phyloP scores from a whole-genome alignment of 2,797 vertebrate species.

The Danionella dracula region DNA sequence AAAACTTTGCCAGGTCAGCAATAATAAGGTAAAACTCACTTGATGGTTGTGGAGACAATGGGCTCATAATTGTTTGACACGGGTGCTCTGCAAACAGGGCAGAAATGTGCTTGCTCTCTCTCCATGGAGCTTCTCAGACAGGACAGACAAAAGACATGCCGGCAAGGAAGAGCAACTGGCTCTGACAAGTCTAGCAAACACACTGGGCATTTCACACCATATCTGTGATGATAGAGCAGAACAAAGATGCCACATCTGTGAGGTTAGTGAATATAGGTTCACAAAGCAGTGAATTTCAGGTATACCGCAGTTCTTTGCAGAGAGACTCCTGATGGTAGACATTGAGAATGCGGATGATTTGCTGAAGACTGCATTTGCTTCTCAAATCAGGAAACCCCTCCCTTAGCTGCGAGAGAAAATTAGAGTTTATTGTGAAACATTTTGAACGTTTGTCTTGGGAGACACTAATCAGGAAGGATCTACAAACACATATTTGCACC shows the following conservation, averaged over 20 bases:
- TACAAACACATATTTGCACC: too few relatives aligned
- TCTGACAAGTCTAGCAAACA: constrained; percentile 54
- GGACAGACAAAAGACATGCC: constrained; percentile 60
- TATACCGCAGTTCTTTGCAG: constrained; percentile 60
- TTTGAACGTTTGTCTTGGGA: too few relatives aligned
- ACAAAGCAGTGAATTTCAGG: neutral
- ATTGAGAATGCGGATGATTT: constrained; percentile 68
- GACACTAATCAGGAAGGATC: too few relatives aligned
- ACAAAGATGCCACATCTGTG: neutral
- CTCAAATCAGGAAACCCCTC: constrained; percentile 55
- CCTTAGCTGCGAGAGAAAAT: constrained; percentile 57
- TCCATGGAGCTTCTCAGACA: constrained; percentile 50
- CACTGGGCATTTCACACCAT: constrained; percentile 58
- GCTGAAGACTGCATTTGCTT: constrained; percentile 46
- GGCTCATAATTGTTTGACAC: constrained; percentile 47
- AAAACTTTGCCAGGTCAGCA: neutral
- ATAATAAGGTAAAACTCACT: constrained; percentile 49
- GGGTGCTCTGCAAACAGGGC: constrained; percentile 56
- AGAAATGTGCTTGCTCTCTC: neutral
- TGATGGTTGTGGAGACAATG: constrained; percentile 37
- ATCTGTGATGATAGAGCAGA: constrained; percentile 47
- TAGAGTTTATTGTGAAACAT: too few relatives aligned
- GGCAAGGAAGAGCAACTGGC: constrained; percentile 61
- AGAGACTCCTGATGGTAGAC: constrained; percentile 57
- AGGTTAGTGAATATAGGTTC: neutral